These are phyloP conservation scores for Paracentrotus lividus DNA, from an alignment of 53 echinoderm and acorn worm genomes.

Conservation along the genomic window DNA sequence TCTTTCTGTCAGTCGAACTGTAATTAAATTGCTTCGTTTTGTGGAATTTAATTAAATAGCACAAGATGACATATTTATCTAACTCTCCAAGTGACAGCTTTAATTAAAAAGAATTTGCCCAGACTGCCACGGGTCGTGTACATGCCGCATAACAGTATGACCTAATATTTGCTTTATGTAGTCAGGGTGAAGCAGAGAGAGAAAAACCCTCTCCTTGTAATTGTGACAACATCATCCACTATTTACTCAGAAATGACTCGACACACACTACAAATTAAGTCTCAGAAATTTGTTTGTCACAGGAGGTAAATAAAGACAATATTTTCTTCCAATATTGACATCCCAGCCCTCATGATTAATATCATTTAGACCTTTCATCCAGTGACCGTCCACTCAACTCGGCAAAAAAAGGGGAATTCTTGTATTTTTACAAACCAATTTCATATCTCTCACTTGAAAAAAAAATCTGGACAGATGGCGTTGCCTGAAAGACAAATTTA, in stretches of 20 bases:
- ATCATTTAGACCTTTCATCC: slow-evolving; percentile 44
- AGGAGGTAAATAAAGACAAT: slow-evolving; percentile 66
- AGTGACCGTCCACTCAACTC: slow-evolving; percentile 14
- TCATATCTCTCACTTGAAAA: slow-evolving; percentile 35
- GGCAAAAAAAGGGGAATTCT: neutral
- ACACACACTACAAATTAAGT: slow-evolving; percentile 72
- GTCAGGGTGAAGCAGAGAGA: slow-evolving; percentile 37
- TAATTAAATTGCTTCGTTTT: slow-evolving; percentile 69
- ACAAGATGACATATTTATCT: slow-evolving; percentile 70
- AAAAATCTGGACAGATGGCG: slow-evolving; percentile 62
- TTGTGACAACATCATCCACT: slow-evolving; percentile 62
- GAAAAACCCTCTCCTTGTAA: slow-evolving; percentile 43
- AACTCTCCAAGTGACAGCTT: slow-evolving; percentile 68
- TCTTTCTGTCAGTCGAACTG: slow-evolving; percentile 61
- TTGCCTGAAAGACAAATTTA: slow-evolving; percentile 64
- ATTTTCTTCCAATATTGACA: slow-evolving; percentile 65
- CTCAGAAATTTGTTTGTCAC: slow-evolving; percentile 47
- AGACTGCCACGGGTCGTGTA: slow-evolving; percentile 64
- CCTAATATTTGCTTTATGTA: slow-evolving; percentile 74
- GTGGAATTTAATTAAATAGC: slow-evolving; percentile 74
- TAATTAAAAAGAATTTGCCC: slow-evolving; percentile 70
- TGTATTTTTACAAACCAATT: slow-evolving; percentile 38
- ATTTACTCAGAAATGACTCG: slow-evolving; percentile 72
- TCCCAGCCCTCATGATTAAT: slow-evolving; percentile 42
- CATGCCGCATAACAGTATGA: slow-evolving; percentile 63